These are phyloP conservation scores for Xanthia icteritia DNA, from an alignment of 2,888 invertebrate genomes.

Conservation along the genomic window DNA sequence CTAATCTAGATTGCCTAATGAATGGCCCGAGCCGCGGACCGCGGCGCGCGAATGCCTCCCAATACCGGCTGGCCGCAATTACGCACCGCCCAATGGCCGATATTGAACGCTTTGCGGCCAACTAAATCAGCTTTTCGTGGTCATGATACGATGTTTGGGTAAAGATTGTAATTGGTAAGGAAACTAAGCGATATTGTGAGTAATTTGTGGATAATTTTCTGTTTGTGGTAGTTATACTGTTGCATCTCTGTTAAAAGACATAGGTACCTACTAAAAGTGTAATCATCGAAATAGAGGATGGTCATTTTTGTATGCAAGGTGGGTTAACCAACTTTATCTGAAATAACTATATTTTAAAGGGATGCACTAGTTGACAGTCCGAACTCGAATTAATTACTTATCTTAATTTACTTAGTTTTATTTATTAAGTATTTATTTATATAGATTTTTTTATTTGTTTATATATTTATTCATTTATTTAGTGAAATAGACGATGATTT, in stretches of 20 bases:
- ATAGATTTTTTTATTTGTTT: too few relatives aligned
- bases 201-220: conserved; percentile 17
- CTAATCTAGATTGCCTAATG: conserved; percentile 67
- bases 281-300: background rate
- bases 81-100: conserved; percentile 40
- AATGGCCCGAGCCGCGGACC: conserved; percentile 46
- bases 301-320: background rate
- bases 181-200: conserved; percentile 40
- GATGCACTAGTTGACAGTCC: too few relatives aligned
- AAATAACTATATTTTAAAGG: background rate
- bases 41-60: conserved; percentile 35
- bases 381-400: too few relatives aligned
- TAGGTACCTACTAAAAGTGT: background rate
- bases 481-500: too few relatives aligned
- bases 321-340: background rate
- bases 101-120: conserved; percentile 62
- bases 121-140: conserved; percentile 60
- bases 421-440: too few relatives aligned
- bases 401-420: too few relatives aligned
- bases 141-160: conserved; percentile 49
- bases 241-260: background rate
- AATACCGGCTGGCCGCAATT: conserved; percentile 56
- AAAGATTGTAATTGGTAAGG: conserved; percentile 61
- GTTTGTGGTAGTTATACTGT: background rate
- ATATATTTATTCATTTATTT: too few relatives aligned